These are phyloP conservation scores for Alethe diademata DNA, from an alignment of 2,113 vertebrate species.

Conservation along the genomic window DNA sequence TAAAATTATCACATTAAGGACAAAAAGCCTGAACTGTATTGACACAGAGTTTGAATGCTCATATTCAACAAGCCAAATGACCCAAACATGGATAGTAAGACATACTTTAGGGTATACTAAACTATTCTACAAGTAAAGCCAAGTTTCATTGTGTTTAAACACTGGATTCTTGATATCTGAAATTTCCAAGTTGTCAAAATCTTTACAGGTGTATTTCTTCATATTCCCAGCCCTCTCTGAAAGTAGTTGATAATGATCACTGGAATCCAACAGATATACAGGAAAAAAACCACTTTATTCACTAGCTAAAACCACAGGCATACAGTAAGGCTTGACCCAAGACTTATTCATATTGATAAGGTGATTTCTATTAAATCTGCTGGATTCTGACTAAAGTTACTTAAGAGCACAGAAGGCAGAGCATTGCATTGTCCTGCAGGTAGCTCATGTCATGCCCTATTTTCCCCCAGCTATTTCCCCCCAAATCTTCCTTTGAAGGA, in stretches of 20 bases:
- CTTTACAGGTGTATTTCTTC: neutral
- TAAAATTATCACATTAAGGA: neutral
- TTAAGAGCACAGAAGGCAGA: neutral
- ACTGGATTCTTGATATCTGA: neutral
- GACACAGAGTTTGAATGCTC: neutral
- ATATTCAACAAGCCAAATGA: neutral
- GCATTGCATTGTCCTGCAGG: rapidly evolving
- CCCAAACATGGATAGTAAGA: neutral
- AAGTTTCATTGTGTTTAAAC: neutral
- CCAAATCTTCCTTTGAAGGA: neutral
- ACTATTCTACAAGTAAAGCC: neutral
- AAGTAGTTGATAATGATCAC: neutral
- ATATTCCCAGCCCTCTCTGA: neutral
- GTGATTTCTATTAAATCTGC: neutral
- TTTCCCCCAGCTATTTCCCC: neutral
- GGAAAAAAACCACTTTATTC: neutral
- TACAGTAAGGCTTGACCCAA: neutral
- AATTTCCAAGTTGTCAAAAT: neutral
- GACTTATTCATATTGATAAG: neutral
- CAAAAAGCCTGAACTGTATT: neutral
- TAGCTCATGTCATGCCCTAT: neutral
- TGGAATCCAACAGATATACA: neutral
- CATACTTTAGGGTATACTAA: neutral
- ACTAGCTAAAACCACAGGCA: neutral
- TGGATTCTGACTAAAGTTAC: neutral